These are phyloP conservation scores for Agrochola litura DNA, from an alignment of 2,888 invertebrate species.

Conservation along the genomic window DNA sequence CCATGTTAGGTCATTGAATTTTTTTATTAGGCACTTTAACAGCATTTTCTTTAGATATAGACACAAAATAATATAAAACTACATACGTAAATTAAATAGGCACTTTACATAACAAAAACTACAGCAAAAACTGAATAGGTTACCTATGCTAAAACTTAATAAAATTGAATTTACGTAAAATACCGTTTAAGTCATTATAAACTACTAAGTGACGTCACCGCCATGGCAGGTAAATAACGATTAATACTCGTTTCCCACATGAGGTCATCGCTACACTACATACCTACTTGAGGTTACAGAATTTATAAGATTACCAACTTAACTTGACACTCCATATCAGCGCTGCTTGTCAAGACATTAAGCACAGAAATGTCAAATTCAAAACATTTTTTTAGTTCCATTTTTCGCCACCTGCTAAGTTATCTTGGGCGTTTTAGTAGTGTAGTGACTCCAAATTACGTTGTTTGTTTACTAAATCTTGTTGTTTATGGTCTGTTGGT, in stretches of 20 bases:
- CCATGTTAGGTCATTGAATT: background rate
- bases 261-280: slow-evolving; percentile 52
- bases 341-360: slow-evolving; percentile 38
- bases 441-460: slow-evolving; percentile 33
- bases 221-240: slow-evolving; percentile 48
- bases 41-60: slow-evolving; percentile 16
- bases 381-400: slow-evolving; percentile 8
- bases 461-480: slow-evolving; percentile 50
- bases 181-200: slow-evolving; percentile 3
- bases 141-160: background rate
- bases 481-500: slow-evolving; percentile 37
- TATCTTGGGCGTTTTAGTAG: slow-evolving; percentile 11
- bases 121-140: background rate
- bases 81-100: background rate
- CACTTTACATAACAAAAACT: background rate
- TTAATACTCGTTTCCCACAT: slow-evolving; percentile 54
- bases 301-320: slow-evolving; percentile 36
- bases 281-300: slow-evolving; percentile 38
- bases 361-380: slow-evolving; percentile 5
- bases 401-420: slow-evolving; percentile 12
- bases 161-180: slow-evolving; percentile 1
- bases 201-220: slow-evolving; percentile 52
- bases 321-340: slow-evolving; percentile 12
- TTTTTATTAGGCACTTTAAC: background rate
- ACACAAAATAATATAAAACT: slow-evolving; percentile 1